Evolutionary conservation across 2,888 invertebrate species (phyloP).

Genomic region (Caenorhabditis sp.): DNA sequence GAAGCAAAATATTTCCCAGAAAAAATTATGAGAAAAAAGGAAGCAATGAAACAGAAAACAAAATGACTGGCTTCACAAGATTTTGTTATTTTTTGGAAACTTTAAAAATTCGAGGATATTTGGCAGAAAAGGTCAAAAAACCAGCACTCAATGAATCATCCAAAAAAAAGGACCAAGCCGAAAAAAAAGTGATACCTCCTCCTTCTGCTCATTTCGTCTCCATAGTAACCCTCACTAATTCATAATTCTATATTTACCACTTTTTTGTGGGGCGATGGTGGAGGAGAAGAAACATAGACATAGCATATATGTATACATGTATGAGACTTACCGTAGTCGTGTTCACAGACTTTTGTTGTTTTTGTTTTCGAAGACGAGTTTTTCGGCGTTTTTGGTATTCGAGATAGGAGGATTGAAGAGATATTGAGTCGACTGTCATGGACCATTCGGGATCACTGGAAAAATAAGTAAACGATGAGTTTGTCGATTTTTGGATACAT

Average conservation of each 20-base stretch:
- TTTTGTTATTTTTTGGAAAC: no score
- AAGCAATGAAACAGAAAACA: no score
- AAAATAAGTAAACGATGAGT: neutral
- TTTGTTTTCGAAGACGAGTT: slow-evolving; percentile 21
- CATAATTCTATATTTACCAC: neutral
- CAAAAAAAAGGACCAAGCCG: neutral
- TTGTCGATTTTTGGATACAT: no score
- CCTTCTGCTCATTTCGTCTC: no score
- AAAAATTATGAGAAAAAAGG: no score
- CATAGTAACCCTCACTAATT: neutral
- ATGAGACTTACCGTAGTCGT: neutral
- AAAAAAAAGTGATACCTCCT: neutral
- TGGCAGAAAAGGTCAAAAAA: neutral
- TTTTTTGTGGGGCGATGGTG: no score
- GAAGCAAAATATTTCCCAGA: neutral
- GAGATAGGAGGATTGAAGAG: slow-evolving; percentile 32
- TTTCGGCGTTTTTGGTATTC: slow-evolving; percentile 23
- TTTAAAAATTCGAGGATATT: neutral
- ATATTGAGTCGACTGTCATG: slow-evolving; percentile 34
- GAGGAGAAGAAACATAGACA: neutral
- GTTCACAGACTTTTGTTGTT: neutral
- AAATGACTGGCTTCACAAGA: no score
- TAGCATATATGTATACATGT: no score
- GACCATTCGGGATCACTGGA: slow-evolving; percentile 39
- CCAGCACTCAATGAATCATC: neutral